Percentiles rank a stretch among this genome's conserved stretches.
Conservation (phyloP, 2,113 vertebrate genomes). For the Myiozetetes cayanensis region DNA sequence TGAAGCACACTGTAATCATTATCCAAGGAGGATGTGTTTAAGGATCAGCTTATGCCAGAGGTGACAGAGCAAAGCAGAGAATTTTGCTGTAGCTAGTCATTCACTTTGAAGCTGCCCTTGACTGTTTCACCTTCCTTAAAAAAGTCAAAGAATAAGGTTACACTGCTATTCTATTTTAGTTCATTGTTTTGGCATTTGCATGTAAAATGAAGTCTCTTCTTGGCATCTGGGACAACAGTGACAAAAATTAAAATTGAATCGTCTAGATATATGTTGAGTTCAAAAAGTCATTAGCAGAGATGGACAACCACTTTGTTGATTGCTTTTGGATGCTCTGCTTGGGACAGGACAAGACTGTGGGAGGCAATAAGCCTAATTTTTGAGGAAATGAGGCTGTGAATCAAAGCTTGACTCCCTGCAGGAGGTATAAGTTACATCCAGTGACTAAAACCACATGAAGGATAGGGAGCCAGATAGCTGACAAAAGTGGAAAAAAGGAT, state of each 20-base stretch:
- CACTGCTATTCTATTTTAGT: background rate
- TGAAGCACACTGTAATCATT: background rate
- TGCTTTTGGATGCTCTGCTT: background rate
- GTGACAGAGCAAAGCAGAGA: background rate
- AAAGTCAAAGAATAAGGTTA: background rate
- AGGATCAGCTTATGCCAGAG: background rate
- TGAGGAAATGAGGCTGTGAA: slow-evolving; percentile 27
- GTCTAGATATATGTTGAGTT: background rate
- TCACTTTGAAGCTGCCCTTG: background rate
- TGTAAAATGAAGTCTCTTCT: background rate
- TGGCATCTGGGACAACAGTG: background rate
- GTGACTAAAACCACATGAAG: background rate
- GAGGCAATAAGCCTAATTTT: background rate
- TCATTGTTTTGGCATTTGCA: background rate
- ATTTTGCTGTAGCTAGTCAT: background rate
- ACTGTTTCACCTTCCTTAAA: background rate
- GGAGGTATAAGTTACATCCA: slow-evolving; percentile 39
- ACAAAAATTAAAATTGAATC: background rate
- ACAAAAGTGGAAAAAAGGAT: background rate
- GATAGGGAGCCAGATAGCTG: slow-evolving; percentile 22
- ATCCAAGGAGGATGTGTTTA: background rate
- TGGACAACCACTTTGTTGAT: background rate
- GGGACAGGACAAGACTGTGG: background rate
- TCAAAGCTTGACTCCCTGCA: slow-evolving; percentile 22
- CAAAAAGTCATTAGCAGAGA: background rate